Base-by-base conservation (phyloP, 2,113 vertebrate species). In the Alaudala cheleensis region DNA sequence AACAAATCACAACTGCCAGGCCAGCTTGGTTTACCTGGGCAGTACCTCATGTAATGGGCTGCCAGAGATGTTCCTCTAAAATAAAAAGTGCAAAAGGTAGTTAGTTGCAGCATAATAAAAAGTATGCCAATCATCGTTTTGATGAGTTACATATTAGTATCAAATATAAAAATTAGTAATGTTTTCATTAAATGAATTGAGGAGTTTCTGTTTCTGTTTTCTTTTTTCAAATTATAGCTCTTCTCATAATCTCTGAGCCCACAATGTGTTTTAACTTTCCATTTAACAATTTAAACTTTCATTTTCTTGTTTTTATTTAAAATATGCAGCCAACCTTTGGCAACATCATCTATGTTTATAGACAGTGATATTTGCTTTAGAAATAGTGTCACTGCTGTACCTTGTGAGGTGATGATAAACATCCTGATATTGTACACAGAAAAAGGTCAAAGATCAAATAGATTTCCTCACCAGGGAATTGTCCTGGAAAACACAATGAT, bases 401-500 rank as follows among this genome's bases (percentile, higher is more conserved):
- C 70, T 82, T 90, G 42, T 72, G 62, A 82, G 85, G 50, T 57
- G 53, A 81, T 45, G 61, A 76, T 93, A 86, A 96, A 91, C 88
- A 93, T 95, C 92, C 82, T 92, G 90, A 93, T 70, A 51, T 12
- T 69, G 44, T 70, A 74, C 66, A 95, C 73, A 89, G 77, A 81
- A 81, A 49, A 93, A 54, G 77, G 88, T 77, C 77, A 76, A 69
- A 84, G 88, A 92, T 72, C 89, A 91, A 94, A 93, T 28, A 92
- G 40, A 92, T 97, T 94, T 96, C 86, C 91, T 95, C 83, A 51
- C 28, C 49, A 65, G 81, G 84, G 92, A 93, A 69, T 69, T 90
- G 39, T 67, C 47, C 53, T 62, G 49, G 72, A 91, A 92, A 88
- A 81, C 57, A 96, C 62, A 71, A 69, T 31, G 28, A 76, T 64